These are phyloP conservation scores for Chromoteleia sp. DNA, from an alignment of 2,888 invertebrate species.

Conservation along the genomic window DNA sequence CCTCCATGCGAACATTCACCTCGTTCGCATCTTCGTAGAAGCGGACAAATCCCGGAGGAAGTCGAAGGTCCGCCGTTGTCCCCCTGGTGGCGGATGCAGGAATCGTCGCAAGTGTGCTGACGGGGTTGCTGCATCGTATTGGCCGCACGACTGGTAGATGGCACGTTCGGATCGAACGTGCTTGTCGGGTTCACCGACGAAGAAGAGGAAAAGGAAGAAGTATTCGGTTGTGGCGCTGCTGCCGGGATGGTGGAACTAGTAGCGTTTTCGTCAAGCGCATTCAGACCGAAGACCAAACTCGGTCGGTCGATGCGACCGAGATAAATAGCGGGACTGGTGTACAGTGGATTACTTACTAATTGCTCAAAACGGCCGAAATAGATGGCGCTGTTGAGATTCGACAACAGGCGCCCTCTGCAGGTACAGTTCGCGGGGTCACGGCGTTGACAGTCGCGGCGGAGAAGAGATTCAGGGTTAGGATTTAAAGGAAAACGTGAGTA, in stretches of 20 bases:
- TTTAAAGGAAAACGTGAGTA: constrained; percentile 77
- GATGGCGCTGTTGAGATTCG: constrained; percentile 78
- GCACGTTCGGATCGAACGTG: constrained; percentile 70
- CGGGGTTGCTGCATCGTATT: constrained; percentile 85
- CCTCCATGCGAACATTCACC: constrained; percentile 81
- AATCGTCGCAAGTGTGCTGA: constrained; percentile 84
- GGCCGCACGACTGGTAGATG: constrained; percentile 66
- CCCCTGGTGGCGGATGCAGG: constrained; percentile 85
- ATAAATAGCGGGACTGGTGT: constrained; percentile 79
- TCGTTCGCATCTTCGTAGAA: constrained; percentile 78
- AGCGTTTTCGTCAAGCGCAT: constrained; percentile 58
- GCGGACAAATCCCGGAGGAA: constrained; percentile 76
- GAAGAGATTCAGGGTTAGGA: constrained; percentile 74
- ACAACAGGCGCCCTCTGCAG: constrained; percentile 76
- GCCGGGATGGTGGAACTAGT: constrained; percentile 11
- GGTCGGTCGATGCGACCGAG: constrained; percentile 78
- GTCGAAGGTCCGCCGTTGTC: constrained; percentile 75
- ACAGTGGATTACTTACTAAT: constrained; percentile 80
- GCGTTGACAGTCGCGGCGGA: constrained; percentile 78
- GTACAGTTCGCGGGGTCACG: constrained; percentile 76
- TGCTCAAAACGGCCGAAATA: constrained; percentile 78
- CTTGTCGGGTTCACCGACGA: constrained; percentile 67
- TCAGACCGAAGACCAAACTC: constrained; percentile 72
- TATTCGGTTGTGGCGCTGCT: constrained; percentile 30
- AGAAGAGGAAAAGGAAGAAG: constrained; percentile 15